Base-by-base conservation (phyloP, 1,140 invertebrate genomes). In the Phymorhynchus buccinoides region DNA sequence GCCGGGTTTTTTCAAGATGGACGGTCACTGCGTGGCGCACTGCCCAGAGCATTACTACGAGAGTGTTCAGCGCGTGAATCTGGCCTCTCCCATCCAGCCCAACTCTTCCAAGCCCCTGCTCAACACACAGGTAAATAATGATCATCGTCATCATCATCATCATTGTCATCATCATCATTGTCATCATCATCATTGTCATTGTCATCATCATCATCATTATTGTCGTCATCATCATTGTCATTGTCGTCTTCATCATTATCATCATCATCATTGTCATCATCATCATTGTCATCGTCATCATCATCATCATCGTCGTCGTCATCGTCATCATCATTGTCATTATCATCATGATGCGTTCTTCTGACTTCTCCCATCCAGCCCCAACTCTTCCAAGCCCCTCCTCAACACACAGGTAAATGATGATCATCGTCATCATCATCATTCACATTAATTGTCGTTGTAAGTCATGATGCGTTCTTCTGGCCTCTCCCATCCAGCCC, bases 31-130 rank as follows among this genome's bases (percentile, higher is more conserved):
- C 86, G 89, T 92, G n/a, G 87, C 89, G 22, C 89, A 86, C 41
- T 92, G 91, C 83, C 91, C 91, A 4, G 88, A 91, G 71, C 88
- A 90, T 88, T 92, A 89, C 85, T 92, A 88, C 52, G 90, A 89
- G 52, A 87, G 88, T 78, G 90, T 91, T 81, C 88, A 91, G 78
- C 89, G 88, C 44, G 88, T 90, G 3, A 84, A 88, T 22, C 78
- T 89, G 35, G 85, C 87, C 42, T 79, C 87, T 22, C 88, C 85
- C n/a, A 83, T 78, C 35, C 88, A 84, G 41, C 85, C 86, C 41
- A 88, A 86, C 30, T 83, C 80, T 37, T 71, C 75, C 37, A 89
- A 84, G 48, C 80, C 86, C 42, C 84, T 88, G 35, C 84, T 87
- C 16, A 89, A 88, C 78, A 86, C 85, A 62, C 88, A 85, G 71